These are phyloP conservation scores for Noctua fimbriata DNA, from an alignment of 2,888 invertebrate genomes.

Conservation along the genomic window DNA sequence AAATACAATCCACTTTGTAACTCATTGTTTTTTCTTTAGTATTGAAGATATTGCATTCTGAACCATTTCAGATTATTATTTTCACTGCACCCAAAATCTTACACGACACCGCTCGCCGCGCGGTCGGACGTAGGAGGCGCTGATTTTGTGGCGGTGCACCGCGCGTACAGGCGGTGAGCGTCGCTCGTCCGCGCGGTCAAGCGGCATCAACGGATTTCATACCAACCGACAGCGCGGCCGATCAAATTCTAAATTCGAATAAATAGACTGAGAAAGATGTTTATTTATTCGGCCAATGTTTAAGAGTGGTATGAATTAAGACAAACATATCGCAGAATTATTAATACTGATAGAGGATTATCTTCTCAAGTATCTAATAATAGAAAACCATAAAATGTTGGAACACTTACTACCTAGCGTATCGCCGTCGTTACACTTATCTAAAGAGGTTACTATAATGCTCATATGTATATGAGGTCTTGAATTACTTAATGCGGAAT, in stretches of 20 bases:
- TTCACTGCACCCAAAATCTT: background rate
- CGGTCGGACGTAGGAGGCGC: background rate
- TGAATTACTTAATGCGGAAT: constrained; percentile 48
- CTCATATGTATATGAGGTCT: constrained; percentile 53
- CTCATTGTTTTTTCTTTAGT: background rate
- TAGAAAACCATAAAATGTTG: constrained; percentile 50
- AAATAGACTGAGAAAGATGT: background rate
- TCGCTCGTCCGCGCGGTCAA: background rate
- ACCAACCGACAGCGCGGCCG: background rate
- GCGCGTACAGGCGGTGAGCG: background rate
- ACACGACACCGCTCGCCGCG: background rate
- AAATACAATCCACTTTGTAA: background rate
- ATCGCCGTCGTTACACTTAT: constrained; percentile 48
- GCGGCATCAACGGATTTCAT: background rate
- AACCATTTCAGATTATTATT: background rate
- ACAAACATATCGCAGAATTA: constrained; percentile 18
- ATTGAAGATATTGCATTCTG: background rate
- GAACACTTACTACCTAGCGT: constrained; percentile 38
- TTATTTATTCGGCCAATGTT: background rate
- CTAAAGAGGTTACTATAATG: constrained; percentile 43
- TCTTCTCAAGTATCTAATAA: constrained; percentile 43
- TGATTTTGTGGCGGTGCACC: background rate
- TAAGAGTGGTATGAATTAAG: background rate
- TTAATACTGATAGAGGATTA: constrained; percentile 21
- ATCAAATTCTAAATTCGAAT: background rate